Evolutionary conservation across 2,888 invertebrate genomes (phyloP), one percentile per base, ranked within the genome.

Genomic region (Deroplatys truncata): DNA sequence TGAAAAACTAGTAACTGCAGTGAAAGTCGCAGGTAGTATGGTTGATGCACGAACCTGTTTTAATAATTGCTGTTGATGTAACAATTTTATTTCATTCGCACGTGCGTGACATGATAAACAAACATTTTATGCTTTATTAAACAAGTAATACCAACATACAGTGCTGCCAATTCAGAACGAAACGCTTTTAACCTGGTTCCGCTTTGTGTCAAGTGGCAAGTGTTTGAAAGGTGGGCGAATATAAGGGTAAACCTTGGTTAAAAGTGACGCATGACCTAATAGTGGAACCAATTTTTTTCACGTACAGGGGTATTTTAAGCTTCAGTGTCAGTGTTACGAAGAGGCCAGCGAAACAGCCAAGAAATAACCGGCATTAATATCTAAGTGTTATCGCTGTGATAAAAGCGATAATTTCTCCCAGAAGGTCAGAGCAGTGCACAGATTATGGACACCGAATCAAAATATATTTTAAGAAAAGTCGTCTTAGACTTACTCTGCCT

Each of bases 401-500:
- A 72, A 72, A 72, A 72, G 56, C 56, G 56, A 72, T 72, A 20
- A 72, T 72, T 72, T 20, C 2, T 72, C 20, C 56, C 7, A 25
- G 56, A 72, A 72, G 56, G 56, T 85, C 56, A 28, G 28, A 56
- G 7, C n/a, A 20, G 86, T 82, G 28, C 92, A 88, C 92, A 92
- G 82, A 93, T 93, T 86, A 94, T 95, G 94, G 95, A 95, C 92
- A 94, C 94, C 92, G 95, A 95, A 91, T 94, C 95, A 84, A 94
- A 94, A 93, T 93, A 94, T 92, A 94, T 96, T 92, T 93, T 96
- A 92, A 94, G 95, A 92, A 96, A 96, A 94, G 94, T 97, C 91
- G 92, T 95, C 91, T 93, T 96, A 93, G 97, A 97, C 94, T 94
- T 96, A 92, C 92, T 94, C 90, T 95, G 97, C 92, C 92, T 97